Percentiles rank a stretch among this genome's conserved stretches.
These are phyloP conservation scores for Oscheius sp. DNA, from an alignment of 2,888 invertebrate genomes.

Conservation along the genomic window DNA sequence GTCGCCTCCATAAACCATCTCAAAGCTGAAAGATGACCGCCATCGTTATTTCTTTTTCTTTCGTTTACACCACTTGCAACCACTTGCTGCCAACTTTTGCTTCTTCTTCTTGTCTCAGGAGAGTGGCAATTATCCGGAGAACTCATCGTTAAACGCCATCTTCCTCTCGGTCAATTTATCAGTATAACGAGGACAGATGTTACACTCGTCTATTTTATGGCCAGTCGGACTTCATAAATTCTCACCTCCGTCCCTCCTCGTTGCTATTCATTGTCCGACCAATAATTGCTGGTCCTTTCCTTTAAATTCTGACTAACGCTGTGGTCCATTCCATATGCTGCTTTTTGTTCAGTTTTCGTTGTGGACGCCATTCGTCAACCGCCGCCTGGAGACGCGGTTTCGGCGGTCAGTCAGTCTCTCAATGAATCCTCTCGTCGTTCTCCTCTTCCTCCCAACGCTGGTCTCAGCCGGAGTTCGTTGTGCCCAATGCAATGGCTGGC, in stretches of 20 bases:
- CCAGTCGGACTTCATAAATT: conserved; percentile 23
- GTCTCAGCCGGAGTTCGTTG: conserved; percentile 1
- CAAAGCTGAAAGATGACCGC: background rate
- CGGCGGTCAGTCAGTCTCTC: conserved; percentile 1
- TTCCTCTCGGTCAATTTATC: conserved; percentile 23
- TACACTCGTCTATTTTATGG: conserved; percentile 24
- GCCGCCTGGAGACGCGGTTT: conserved; percentile 22
- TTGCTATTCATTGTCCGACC: background rate
- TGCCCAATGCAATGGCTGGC: conserved; percentile 34
- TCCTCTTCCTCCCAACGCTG: background rate
- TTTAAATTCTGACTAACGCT: background rate
- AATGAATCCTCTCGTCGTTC: background rate
- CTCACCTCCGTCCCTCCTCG: background rate
- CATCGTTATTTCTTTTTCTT: conserved; percentile 3
- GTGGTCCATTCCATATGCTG: conserved; percentile 23
- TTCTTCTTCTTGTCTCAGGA: background rate
- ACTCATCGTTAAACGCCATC: conserved; percentile 4
- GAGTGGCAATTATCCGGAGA: background rate
- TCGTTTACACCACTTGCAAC: background rate
- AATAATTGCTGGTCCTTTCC: background rate
- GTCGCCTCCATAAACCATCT: conserved; percentile 22
- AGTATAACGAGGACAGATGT: conserved; percentile 27
- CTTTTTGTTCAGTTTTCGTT: conserved; percentile 1
- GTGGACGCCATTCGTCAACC: conserved; percentile 17
- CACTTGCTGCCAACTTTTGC: background rate